Conservation (phyloP, 2,888 invertebrate species). For the Drosophila austrosaltans region DNA sequence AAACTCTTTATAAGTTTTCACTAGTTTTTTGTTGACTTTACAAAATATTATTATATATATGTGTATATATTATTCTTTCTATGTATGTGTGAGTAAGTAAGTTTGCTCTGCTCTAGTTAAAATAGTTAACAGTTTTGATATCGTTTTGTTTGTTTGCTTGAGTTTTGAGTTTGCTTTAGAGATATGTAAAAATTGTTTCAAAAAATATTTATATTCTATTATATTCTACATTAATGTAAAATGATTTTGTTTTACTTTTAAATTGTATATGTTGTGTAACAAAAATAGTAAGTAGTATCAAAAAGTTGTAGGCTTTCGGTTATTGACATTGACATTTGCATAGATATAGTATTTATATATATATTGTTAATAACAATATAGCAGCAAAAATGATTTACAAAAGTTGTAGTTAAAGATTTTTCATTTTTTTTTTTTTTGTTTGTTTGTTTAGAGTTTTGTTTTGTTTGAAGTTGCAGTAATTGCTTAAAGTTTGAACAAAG, state of each 20-base stretch:
- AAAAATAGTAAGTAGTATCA: slow-evolving; percentile 78
- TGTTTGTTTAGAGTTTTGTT: slow-evolving; percentile 40
- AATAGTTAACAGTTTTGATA: slow-evolving; percentile 41
- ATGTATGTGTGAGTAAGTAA: slow-evolving; percentile 12
- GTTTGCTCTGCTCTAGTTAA: slow-evolving; percentile 37
- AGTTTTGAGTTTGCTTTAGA: slow-evolving; percentile 39
- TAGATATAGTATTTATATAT: slow-evolving; percentile 23
- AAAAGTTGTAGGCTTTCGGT: slow-evolving; percentile 61
- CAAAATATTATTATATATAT: slow-evolving; percentile 44
- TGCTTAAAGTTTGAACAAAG: slow-evolving; percentile 79
- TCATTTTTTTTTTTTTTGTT: not conserved
- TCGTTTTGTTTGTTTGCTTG: slow-evolving; percentile 17
- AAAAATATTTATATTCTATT: slow-evolving; percentile 58
- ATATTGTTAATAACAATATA: slow-evolving; percentile 44
- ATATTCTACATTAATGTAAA: slow-evolving; percentile 69
- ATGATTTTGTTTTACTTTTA: slow-evolving; percentile 41
- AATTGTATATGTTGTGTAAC: slow-evolving; percentile 64
- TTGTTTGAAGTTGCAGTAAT: slow-evolving; percentile 64
- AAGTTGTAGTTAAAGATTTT: slow-evolving; percentile 44
- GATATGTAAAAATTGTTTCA: slow-evolving; percentile 63
- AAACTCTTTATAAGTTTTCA: slow-evolving; percentile 27
- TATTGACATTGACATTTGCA: slow-evolving; percentile 61
- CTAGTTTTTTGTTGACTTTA: slow-evolving; percentile 32
- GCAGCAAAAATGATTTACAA: slow-evolving; percentile 51
- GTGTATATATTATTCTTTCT: slow-evolving; percentile 50